phyloP scores from a whole-genome alignment of 2,113 vertebrate genomes.

The Labrus mixtus region DNA sequence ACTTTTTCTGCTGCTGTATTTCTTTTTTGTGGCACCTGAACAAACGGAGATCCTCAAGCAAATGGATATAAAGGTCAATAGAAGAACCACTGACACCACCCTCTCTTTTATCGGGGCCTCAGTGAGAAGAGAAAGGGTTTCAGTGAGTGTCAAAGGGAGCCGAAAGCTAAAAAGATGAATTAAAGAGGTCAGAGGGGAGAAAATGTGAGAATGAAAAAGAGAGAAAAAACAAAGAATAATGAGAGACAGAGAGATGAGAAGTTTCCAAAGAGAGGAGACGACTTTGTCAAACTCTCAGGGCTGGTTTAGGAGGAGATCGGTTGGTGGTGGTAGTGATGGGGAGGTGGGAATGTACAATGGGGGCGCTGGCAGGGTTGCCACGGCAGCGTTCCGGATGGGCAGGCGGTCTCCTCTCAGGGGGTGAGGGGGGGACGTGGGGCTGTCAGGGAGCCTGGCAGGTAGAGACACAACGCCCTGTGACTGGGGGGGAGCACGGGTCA shows the following conservation, averaged over 20 bases:
- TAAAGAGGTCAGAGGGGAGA: constrained; percentile 55
- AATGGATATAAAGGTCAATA: constrained; percentile 23
- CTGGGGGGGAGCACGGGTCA: constrained; percentile 79
- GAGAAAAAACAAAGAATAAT: constrained; percentile 69
- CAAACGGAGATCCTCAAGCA: not conserved
- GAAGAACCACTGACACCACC: constrained; percentile 17
- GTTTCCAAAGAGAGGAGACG: constrained; percentile 52
- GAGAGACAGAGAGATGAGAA: constrained; percentile 60
- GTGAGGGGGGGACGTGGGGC: constrained; percentile 69
- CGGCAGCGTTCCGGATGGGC: constrained; percentile 82
- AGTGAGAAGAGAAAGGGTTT: constrained; percentile 21
- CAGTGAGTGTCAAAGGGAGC: constrained; percentile 44
- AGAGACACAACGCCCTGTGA: constrained; percentile 81
- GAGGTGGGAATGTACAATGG: constrained; percentile 34
- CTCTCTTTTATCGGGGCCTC: constrained; percentile 25
- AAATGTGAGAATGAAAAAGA: not conserved
- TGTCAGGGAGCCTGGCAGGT: constrained; percentile 83
- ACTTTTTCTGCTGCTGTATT: not conserved
- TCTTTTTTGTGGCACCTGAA: not conserved
- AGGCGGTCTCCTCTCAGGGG: constrained; percentile 79
- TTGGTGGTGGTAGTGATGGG: constrained; percentile 31
- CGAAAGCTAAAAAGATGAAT: constrained; percentile 59
- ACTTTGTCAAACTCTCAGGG: constrained; percentile 72
- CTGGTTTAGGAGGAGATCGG: constrained; percentile 48
- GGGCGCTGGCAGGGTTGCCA: constrained; percentile 76